Conservation (phyloP, 2,888 invertebrate species). For the Ariolimax columbianus region DNA sequence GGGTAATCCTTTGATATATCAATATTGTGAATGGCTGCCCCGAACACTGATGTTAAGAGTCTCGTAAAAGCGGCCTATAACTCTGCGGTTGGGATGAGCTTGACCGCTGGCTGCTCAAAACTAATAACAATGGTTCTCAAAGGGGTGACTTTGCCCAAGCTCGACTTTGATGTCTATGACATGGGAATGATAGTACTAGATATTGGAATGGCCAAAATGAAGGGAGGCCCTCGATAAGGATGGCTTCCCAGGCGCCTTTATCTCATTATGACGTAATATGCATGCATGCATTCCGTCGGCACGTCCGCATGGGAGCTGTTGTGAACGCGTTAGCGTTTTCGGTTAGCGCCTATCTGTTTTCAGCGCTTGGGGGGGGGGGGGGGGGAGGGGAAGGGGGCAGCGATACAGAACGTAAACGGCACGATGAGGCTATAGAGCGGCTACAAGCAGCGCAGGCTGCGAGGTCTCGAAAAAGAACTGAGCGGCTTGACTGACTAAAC, state of each 20-base stretch:
- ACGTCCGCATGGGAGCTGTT: not conserved
- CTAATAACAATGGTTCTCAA: not conserved
- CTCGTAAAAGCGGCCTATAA: not conserved
- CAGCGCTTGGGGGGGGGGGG: too few species aligned
- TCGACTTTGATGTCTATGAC: not conserved
- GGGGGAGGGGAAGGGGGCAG: too few species aligned
- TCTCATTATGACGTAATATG: conserved; percentile 30
- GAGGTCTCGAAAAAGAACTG: too few species aligned
- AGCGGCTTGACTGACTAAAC: not conserved
- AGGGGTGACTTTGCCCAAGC: not conserved
- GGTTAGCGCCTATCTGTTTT: not conserved
- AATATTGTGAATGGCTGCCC: not conserved
- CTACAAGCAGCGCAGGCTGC: not conserved
- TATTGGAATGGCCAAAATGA: not conserved
- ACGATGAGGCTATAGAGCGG: conserved; percentile 30
- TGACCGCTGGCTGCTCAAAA: not conserved
- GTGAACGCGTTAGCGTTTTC: not conserved
- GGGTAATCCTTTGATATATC: too few species aligned
- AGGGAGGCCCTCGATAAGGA: not conserved
- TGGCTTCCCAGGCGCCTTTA: not conserved
- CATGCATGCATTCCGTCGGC: too few species aligned
- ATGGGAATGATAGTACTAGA: not conserved
- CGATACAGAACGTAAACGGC: not conserved
- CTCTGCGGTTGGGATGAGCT: too few species aligned
- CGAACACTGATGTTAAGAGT: not conserved